phyloP scores from a whole-genome alignment of 1,140 invertebrate species.

The Drosophila novamexicana region DNA sequence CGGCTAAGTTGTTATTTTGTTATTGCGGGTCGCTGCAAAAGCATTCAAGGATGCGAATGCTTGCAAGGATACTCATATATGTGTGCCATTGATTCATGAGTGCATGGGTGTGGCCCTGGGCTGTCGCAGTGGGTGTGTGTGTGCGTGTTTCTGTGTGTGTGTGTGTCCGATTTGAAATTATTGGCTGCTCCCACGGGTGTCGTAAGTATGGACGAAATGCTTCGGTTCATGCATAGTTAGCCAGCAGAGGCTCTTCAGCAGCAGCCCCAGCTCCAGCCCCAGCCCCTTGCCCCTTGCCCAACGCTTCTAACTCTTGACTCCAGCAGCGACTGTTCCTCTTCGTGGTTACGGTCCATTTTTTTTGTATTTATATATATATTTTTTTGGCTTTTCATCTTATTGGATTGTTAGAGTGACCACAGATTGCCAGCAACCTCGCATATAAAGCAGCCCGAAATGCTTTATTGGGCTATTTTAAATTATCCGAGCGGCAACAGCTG shows the following conservation, averaged over 20 bases:
- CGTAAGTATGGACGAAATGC: conserved; percentile 66
- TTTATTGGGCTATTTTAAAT: conserved; percentile 70
- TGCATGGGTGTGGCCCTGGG: conserved; percentile 28
- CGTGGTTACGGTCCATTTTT: conserved; percentile 7
- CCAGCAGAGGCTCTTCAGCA: conserved; percentile 2
- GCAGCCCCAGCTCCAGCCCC: not conserved
- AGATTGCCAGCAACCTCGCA: conserved; percentile 52
- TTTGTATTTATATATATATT: not conserved
- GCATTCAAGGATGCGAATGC: conserved; percentile 37
- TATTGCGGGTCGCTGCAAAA: conserved; percentile 28
- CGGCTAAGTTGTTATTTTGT: conserved; percentile 35
- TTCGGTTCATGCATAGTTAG: conserved; percentile 66
- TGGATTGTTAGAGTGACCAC: conserved; percentile 69
- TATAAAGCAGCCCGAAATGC: conserved; percentile 47
- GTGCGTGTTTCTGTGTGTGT: conserved; percentile 24
- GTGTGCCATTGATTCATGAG: conserved; percentile 76
- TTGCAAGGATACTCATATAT: conserved; percentile 35
- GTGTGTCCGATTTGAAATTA: conserved; percentile 78
- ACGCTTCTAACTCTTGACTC: not conserved
- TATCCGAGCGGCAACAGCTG: conserved; percentile 51
- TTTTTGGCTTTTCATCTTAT: conserved; percentile 66
- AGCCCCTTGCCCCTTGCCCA: not conserved
- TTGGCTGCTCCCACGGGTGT: conserved; percentile 83
- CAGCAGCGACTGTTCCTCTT: not conserved
- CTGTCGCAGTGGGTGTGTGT: conserved; percentile 12